A percentile compares a stretch with the other conserved stretches of the same genome.
These are phyloP conservation scores for Drosophila engyochracea DNA, from an alignment of 2,888 invertebrate genomes.

Conservation along the genomic window DNA sequence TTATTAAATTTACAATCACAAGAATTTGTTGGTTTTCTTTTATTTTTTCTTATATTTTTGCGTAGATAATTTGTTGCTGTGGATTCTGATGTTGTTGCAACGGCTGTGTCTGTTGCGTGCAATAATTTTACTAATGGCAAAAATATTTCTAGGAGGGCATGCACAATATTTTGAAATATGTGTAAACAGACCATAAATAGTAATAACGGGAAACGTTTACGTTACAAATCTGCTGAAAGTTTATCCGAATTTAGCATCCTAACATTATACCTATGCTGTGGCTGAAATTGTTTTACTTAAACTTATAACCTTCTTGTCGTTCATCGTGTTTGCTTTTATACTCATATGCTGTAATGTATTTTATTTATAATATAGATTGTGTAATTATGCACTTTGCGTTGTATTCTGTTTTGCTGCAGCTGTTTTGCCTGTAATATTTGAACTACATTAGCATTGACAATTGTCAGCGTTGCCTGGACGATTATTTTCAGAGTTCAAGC, in stretches of 20 bases:
- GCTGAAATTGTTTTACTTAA: constrained; percentile 76
- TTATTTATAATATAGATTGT: constrained; percentile 72
- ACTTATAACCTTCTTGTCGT: constrained; percentile 48
- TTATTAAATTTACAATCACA: constrained; percentile 80
- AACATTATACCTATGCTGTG: constrained; percentile 65
- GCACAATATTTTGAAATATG: constrained; percentile 52
- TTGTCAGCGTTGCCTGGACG: constrained; percentile 91
- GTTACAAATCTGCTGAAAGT: constrained; percentile 51
- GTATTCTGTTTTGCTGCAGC: constrained; percentile 47
- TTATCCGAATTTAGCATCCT: constrained; percentile 66
- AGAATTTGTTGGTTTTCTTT: constrained; percentile 49
- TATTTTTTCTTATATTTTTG: constrained; percentile 34
- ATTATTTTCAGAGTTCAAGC: constrained; percentile 91
- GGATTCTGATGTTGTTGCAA: constrained; percentile 56
- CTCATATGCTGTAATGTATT: constrained; percentile 52
- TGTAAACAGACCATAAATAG: constrained; percentile 49
- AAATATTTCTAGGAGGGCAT: constrained; percentile 68
- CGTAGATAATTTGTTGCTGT: constrained; percentile 44
- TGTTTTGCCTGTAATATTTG: constrained; percentile 43
- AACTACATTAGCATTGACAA: constrained; percentile 89
- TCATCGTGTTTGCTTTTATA: constrained; percentile 56
- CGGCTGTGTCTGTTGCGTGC: constrained; percentile 59
- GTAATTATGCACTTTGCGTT: constrained; percentile 66
- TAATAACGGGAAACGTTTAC: constrained; percentile 46
- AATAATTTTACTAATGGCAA: constrained; percentile 73